phyloP scores from a whole-genome alignment of 2,888 invertebrate species.

The Alsophila aescularia region DNA sequence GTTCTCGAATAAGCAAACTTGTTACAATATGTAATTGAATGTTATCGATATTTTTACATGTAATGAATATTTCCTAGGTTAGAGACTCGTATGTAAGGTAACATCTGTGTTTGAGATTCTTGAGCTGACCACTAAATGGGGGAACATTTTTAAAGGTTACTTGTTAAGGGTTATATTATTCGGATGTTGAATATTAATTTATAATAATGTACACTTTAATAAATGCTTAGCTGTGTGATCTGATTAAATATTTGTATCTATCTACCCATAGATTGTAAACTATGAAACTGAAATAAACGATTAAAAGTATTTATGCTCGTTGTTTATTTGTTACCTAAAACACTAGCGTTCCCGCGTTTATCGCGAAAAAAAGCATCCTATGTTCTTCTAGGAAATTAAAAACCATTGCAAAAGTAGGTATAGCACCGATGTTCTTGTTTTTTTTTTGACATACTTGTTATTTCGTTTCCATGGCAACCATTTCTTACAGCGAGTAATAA shows the following conservation, averaged over 20 bases:
- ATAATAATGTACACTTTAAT: conserved; percentile 76
- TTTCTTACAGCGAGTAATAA: too few species aligned
- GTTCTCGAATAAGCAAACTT: conserved; percentile 75
- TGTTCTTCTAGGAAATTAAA: too few species aligned
- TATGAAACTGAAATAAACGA: conserved; percentile 80
- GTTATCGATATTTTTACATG: conserved; percentile 78
- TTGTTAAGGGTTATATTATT: conserved; percentile 81
- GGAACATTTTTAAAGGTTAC: conserved; percentile 79
- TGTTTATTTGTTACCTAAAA: too few species aligned
- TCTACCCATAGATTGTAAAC: conserved; percentile 81
- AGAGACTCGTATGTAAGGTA: conserved; percentile 63
- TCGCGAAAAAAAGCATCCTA: too few species aligned
- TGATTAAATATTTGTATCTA: conserved; percentile 77
- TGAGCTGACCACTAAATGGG: conserved; percentile 66
- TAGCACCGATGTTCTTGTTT: too few species aligned
- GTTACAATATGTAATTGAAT: conserved; percentile 75
- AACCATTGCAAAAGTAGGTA: too few species aligned
- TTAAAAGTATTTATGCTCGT: conserved; percentile 73
- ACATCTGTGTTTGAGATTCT: conserved; percentile 64
- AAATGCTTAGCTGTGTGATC: conserved; percentile 83
- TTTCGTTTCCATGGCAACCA: too few species aligned
- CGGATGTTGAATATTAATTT: conserved; percentile 77
- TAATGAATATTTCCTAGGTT: conserved; percentile 63
- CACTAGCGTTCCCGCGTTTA: too few species aligned
- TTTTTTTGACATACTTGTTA: too few species aligned